These are phyloP conservation scores for Lophius piscatorius DNA, from an alignment of 2,113 vertebrate genomes.

Conservation along the genomic window DNA sequence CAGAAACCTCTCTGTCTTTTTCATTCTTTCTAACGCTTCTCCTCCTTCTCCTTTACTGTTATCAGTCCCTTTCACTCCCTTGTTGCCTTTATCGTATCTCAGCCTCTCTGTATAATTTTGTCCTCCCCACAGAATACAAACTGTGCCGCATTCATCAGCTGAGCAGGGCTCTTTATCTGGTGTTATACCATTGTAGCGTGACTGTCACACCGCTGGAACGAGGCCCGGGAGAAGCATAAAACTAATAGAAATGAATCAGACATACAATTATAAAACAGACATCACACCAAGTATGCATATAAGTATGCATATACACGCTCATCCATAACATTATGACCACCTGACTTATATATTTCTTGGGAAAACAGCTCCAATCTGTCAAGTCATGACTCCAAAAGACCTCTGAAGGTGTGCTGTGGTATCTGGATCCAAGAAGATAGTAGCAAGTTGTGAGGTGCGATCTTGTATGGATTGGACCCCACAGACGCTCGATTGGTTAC, in stretches of 20 bases:
- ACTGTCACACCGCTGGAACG: slow-evolving; percentile 35
- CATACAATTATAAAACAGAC: slow-evolving; percentile 25
- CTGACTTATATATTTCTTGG: no score
- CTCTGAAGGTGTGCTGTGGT: no score
- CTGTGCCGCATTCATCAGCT: slow-evolving; percentile 66
- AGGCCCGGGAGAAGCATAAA: slow-evolving; percentile 57
- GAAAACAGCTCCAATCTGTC: no score
- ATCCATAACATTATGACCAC: no score
- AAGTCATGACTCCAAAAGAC: no score
- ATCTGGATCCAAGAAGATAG: no score
- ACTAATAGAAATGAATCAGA: slow-evolving; percentile 47
- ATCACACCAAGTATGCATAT: slow-evolving; percentile 7
- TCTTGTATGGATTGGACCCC: no score
- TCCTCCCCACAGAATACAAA: slow-evolving; percentile 33
- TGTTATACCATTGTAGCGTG: slow-evolving; percentile 51
- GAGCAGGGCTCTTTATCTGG: slow-evolving; percentile 58
- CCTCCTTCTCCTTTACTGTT: slow-evolving; percentile 45
- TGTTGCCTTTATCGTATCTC: slow-evolving; percentile 63
- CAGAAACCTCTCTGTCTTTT: slow-evolving; percentile 49
- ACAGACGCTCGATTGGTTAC: no score
- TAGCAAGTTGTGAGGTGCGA: no score
- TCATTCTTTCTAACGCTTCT: slow-evolving; percentile 49
- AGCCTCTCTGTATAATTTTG: slow-evolving; percentile 55
- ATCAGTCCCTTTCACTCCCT: slow-evolving; percentile 64
- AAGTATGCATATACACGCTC: slow-evolving; percentile 17